Evolutionary conservation across 1,140 invertebrate genomes (phyloP), one percentile per base, ranked within the genome.

Genomic region (Diabrotica undecimpunctata): DNA sequence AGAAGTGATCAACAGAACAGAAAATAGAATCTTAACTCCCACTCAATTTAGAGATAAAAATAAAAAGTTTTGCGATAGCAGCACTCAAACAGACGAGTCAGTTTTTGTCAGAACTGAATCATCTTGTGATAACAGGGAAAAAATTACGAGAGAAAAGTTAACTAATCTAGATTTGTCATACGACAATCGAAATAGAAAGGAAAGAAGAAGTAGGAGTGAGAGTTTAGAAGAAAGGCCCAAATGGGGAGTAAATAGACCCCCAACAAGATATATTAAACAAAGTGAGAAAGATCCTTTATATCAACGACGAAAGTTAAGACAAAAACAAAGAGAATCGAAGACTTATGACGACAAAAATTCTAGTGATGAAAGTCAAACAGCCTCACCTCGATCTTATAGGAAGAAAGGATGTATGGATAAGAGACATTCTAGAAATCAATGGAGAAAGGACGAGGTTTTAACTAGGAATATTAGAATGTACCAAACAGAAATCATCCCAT

Each of bases 201-300:
- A 82, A 59, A 77, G 81, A 65, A 74, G 82, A 51, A 80, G 80
- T 58, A 72, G 82, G 53, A 83, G 80, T 46, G 81, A 83, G 71
- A 81, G 82, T 69, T 78, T 83, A 59, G 83, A 84, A 72, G 86
- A 81, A 68, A 80, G 85, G 62, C 87, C 87, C 0, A 87, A 87
- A 72, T 88, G 86, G 87, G 86, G 86, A 35, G 85, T 84, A 0
- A 88, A 87, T 71, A 83, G 86, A 69, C 88, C 88, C 58, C 86
- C 83, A 39, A 89, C 85, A 9, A 84, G 88, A 67, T 91, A 90
- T 73, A 81, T 89, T 67, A 90, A 90, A 66, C 88, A 90, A 79
- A 90, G 88, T 70, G 89, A 90, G 74, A 89, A 90, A 74, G 88
- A 90, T 79, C 87, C 87, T 13, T 84, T 88, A 74, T 90, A 90